These are phyloP conservation scores for Tolypeutes matacus DNA, from an alignment of 2,797 vertebrate species.

Conservation along the genomic window DNA sequence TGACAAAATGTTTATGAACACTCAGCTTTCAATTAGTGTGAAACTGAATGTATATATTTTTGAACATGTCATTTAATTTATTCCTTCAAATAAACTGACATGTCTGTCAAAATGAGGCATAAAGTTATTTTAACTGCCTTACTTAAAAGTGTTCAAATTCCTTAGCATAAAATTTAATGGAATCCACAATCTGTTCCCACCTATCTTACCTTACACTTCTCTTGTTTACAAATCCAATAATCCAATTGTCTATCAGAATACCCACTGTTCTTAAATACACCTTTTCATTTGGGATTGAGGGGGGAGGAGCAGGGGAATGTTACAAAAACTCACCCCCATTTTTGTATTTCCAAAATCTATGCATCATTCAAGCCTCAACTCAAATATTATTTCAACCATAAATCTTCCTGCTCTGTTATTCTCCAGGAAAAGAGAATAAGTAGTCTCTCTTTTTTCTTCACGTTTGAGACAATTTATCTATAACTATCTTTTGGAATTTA, in stretches of 20 bases:
- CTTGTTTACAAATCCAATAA: not conserved
- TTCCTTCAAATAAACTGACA: conserved; percentile 40
- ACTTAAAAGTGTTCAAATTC: not conserved
- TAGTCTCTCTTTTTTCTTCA: not conserved
- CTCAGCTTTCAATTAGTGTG: not conserved
- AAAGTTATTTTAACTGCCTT: conserved; percentile 13
- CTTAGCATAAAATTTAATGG: not conserved
- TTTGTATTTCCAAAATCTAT: not conserved
- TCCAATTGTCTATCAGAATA: not conserved
- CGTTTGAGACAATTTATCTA: not conserved
- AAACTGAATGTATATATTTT: not conserved
- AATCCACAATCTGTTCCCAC: not conserved
- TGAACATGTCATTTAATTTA: conserved; percentile 27
- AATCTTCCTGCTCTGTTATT: not conserved
- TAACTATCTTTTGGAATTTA: not conserved
- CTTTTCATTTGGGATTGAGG: not conserved
- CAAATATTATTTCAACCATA: not conserved
- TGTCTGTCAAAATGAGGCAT: conserved; percentile 54
- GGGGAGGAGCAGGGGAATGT: accelerated
- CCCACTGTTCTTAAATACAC: not conserved
- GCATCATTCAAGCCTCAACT: not conserved
- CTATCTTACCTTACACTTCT: not conserved
- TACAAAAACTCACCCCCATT: not conserved
- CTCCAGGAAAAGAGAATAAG: not conserved
- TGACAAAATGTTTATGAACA: conserved; percentile 15